A percentile compares a stretch with the other conserved stretches of the same genome.
These are phyloP conservation scores for Zaprionus bogoriensis DNA, from an alignment of 2,888 invertebrate species.

Conservation along the genomic window DNA sequence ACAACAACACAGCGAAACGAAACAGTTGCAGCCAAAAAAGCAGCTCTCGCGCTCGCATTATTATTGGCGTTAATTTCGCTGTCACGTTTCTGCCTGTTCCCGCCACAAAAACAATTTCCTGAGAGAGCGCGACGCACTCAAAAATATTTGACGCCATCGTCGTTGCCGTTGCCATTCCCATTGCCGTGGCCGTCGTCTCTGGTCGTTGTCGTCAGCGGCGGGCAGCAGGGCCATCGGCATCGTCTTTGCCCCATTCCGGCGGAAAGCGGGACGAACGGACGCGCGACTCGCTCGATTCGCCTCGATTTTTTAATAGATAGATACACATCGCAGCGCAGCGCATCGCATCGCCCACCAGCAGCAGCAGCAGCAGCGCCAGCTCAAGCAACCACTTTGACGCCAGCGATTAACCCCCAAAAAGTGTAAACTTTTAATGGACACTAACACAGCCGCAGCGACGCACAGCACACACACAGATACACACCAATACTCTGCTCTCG, in stretches of 20 bases:
- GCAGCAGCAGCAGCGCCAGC: no score
- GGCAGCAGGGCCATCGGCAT: no score
- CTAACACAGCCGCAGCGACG: slow-evolving; percentile 15
- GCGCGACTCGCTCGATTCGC: slow-evolving; percentile 61
- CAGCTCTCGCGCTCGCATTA: slow-evolving; percentile 45
- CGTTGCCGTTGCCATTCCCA: slow-evolving; percentile 19
- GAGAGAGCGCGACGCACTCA: slow-evolving; percentile 57
- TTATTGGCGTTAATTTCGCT: slow-evolving; percentile 64
- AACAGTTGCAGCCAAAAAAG: slow-evolving; percentile 27
- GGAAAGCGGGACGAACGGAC: not conserved
- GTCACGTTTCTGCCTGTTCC: slow-evolving; percentile 28
- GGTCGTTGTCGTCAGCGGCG: slow-evolving; percentile 23
- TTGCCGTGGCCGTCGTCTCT: slow-evolving; percentile 36
- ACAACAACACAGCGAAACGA: not conserved
- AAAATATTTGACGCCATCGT: slow-evolving; percentile 52
- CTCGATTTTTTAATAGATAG: slow-evolving; percentile 77
- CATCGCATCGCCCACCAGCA: slow-evolving; percentile 22
- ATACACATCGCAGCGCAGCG: slow-evolving; percentile 59
- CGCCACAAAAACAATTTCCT: slow-evolving; percentile 58
- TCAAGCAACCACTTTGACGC: slow-evolving; percentile 61
- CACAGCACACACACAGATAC: no score
- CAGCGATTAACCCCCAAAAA: slow-evolving; percentile 75
- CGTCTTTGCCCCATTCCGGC: slow-evolving; percentile 61
- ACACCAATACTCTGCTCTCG: slow-evolving; percentile 2
- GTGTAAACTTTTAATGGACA: slow-evolving; percentile 65